phyloP scores from a whole-genome alignment of 2,888 invertebrate species.

The Diaprepes abbreviatus region DNA sequence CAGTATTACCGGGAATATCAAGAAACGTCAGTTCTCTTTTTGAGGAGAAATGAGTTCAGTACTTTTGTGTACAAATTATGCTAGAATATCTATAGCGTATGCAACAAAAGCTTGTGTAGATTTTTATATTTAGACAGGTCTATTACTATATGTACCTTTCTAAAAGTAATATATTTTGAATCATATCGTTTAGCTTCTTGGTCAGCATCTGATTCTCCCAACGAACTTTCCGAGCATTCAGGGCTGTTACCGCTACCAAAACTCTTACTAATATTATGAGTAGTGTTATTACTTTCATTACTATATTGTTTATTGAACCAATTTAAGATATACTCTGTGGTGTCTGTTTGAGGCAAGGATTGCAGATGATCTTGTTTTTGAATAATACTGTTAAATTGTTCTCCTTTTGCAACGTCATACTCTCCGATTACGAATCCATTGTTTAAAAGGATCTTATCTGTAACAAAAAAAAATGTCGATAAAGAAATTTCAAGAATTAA shows the following conservation, averaged over 20 bases:
- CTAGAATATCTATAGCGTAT: no score
- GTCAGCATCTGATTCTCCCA: slow-evolving; percentile 57
- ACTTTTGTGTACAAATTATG: no score
- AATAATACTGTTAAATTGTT: slow-evolving; percentile 31
- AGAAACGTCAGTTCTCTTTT: no score
- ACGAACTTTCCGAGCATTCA: slow-evolving; percentile 54
- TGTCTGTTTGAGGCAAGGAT: slow-evolving; percentile 59
- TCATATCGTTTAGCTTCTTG: slow-evolving; percentile 46
- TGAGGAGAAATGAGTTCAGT: no score
- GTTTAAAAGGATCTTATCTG: slow-evolving; percentile 76
- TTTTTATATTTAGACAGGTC: no score
- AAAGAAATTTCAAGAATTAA: slow-evolving; percentile 10
- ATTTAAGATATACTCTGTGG: slow-evolving; percentile 62
- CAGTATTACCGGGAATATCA: no score
- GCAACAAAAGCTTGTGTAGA: no score
- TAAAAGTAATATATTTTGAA: slow-evolving; percentile 53
- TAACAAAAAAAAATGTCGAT: slow-evolving; percentile 53
- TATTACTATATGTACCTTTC: slow-evolving; percentile 56
- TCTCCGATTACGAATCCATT: slow-evolving; percentile 69
- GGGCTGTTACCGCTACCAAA: slow-evolving; percentile 41
- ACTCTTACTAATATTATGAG: slow-evolving; percentile 12
- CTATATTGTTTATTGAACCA: slow-evolving; percentile 62
- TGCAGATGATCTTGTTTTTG: slow-evolving; percentile 36
- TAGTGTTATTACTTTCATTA: slow-evolving; percentile 6
- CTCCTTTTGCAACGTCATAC: slow-evolving; percentile 42